These are phyloP conservation scores for Tipula helvola DNA, from an alignment of 2,888 invertebrate species.

Conservation along the genomic window DNA sequence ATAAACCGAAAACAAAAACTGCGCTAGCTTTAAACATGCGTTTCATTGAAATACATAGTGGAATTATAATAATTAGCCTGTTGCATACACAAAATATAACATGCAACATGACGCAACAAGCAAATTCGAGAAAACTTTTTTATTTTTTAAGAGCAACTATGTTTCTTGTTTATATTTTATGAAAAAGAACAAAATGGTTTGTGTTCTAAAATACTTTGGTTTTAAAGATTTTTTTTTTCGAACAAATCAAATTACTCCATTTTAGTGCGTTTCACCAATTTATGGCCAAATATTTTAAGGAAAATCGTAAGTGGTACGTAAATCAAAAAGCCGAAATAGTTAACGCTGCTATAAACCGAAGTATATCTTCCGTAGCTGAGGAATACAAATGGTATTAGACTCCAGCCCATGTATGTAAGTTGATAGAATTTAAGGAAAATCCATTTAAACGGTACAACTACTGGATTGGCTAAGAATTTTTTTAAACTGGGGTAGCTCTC, in stretches of 20 bases:
- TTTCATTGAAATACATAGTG: not conserved
- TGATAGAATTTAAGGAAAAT: constrained; percentile 57
- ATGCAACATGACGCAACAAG: not conserved
- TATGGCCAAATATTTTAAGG: not conserved
- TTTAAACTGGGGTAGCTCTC: constrained; percentile 30
- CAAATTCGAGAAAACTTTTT: not conserved
- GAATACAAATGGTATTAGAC: constrained; percentile 59
- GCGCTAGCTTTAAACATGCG: not conserved
- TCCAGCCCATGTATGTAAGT: constrained; percentile 73
- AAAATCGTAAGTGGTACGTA: constrained; percentile 37
- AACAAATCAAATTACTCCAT: not conserved
- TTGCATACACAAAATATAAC: not conserved
- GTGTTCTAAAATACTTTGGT: not conserved
- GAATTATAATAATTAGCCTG: not conserved
- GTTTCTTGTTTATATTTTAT: not conserved
- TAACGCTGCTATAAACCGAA: constrained; percentile 46
- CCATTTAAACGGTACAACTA: constrained; percentile 39
- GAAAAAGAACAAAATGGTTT: not conserved
- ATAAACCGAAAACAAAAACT: not conserved
- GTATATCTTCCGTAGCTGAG: constrained; percentile 58
- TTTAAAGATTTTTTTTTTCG: not conserved
- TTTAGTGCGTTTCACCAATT: not conserved
- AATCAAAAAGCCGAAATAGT: constrained; percentile 56
- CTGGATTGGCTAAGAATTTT: constrained; percentile 19
- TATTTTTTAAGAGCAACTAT: not conserved